Percentiles rank a stretch among this genome's conserved stretches.
Conservation (phyloP, 2,888 invertebrate genomes). For the Thelaira solivaga region DNA sequence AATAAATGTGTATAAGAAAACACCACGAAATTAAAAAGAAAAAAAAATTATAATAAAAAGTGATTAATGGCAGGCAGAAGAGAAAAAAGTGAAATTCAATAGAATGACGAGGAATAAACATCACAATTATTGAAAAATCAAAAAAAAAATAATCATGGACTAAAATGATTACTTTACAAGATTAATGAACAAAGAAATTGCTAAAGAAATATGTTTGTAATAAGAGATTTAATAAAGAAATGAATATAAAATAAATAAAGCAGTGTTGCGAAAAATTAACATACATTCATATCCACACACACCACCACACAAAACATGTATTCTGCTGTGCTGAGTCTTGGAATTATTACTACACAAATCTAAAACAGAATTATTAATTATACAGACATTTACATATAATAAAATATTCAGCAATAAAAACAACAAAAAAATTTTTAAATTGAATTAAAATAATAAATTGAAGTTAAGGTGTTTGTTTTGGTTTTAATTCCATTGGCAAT, state of each 20-base stretch:
- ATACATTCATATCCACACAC: neutral
- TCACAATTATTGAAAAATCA: conserved; percentile 56
- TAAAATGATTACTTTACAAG: conserved; percentile 13
- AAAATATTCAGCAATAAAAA: too few species aligned
- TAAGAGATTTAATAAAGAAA: conserved; percentile 12
- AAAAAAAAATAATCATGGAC: conserved; percentile 26
- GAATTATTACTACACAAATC: conserved; percentile 20
- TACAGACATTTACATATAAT: too few species aligned
- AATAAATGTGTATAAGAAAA: conserved; percentile 21
- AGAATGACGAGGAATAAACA: conserved; percentile 52
- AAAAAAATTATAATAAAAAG: conserved; percentile 21
- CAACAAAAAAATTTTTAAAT: too few species aligned
- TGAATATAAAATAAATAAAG: neutral
- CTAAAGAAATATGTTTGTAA: conserved; percentile 31
- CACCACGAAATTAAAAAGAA: conserved; percentile 32
- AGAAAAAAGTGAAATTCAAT: conserved; percentile 58
- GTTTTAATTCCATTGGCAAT: conserved; percentile 39
- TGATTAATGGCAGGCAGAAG: conserved; percentile 50
- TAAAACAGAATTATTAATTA: neutral
- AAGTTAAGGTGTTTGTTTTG: neutral
- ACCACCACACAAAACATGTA: neutral
- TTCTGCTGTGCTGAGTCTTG: conserved; percentile 17
- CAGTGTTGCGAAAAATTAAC: conserved; percentile 30
- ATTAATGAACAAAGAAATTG: conserved; percentile 46
- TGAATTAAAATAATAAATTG: too few species aligned